Conservation (phyloP, 2,888 invertebrate genomes). For the Halictus ligatus region DNA sequence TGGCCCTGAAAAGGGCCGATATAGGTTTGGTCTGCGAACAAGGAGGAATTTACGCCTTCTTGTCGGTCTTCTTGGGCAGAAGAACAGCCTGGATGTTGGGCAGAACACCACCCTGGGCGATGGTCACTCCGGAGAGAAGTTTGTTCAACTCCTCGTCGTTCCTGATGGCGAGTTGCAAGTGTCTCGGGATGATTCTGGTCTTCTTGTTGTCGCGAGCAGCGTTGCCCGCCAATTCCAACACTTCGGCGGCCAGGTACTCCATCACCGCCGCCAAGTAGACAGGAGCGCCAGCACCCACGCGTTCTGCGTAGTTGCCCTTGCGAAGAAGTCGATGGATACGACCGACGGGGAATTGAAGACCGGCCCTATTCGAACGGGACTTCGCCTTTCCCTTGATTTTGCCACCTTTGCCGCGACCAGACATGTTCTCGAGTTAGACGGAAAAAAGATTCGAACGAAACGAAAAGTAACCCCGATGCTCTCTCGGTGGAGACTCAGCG, state of each 20-base stretch:
- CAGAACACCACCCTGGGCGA: slow-evolving; percentile 93
- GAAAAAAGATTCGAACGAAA: slow-evolving; percentile 21
- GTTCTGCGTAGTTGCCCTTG: slow-evolving; percentile 88
- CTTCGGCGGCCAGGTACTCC: slow-evolving; percentile 90
- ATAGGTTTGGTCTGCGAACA: background rate
- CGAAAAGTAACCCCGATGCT: background rate
- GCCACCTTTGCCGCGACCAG: slow-evolving; percentile 77
- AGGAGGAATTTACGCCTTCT: slow-evolving; percentile 51
- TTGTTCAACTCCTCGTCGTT: slow-evolving; percentile 93
- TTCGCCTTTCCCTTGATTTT: slow-evolving; percentile 78
- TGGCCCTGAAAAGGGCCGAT: slow-evolving; percentile 69
- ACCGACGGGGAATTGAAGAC: slow-evolving; percentile 87
- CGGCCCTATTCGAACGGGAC: slow-evolving; percentile 86
- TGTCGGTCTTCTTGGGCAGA: slow-evolving; percentile 67
- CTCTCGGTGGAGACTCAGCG: background rate
- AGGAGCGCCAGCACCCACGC: slow-evolving; percentile 86
- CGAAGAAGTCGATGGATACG: slow-evolving; percentile 87
- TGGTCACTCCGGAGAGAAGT: slow-evolving; percentile 90
- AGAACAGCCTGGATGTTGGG: slow-evolving; percentile 90
- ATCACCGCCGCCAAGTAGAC: slow-evolving; percentile 87
- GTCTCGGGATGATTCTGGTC: slow-evolving; percentile 83
- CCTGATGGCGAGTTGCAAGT: slow-evolving; percentile 88
- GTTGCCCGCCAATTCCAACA: slow-evolving; percentile 88
- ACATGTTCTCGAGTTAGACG: slow-evolving; percentile 59
- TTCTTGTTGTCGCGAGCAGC: slow-evolving; percentile 90